Evolutionary conservation across 2,113 vertebrate species (phyloP).

Genomic region (Sapayoa aenigma): DNA sequence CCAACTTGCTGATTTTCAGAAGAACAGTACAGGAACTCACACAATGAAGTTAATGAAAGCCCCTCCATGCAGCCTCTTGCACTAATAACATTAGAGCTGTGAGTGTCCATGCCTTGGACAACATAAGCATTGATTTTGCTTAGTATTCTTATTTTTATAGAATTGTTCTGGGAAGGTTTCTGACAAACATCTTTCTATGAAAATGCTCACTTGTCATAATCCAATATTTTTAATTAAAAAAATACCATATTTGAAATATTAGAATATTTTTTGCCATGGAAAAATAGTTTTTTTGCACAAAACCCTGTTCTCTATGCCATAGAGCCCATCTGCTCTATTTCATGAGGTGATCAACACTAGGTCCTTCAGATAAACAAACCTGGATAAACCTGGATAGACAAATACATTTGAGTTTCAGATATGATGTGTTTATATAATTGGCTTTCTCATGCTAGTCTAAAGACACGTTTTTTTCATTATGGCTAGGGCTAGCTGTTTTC

Average conservation of each 20-base stretch:
- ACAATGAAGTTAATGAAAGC: neutral
- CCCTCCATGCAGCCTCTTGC: neutral
- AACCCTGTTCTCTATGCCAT: neutral
- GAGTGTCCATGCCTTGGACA: neutral
- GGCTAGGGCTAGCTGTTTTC: neutral
- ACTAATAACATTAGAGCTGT: neutral
- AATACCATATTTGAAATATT: neutral
- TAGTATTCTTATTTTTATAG: neutral
- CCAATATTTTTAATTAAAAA: neutral
- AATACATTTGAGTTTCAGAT: neutral
- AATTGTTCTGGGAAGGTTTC: neutral
- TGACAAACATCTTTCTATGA: neutral
- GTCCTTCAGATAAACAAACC: constrained; percentile 15
- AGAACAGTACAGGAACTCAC: neutral
- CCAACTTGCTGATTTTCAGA: neutral
- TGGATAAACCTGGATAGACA: neutral
- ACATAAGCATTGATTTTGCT: neutral
- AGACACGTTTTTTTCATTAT: neutral
- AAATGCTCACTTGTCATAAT: neutral
- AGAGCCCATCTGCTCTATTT: neutral
- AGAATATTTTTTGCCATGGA: neutral
- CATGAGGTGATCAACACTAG: neutral
- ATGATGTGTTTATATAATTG: neutral
- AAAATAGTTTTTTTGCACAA: neutral
- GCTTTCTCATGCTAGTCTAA: neutral